Conservation (phyloP, 92 coral and sea anemone species). For the Parazoanthus swiftii region DNA sequence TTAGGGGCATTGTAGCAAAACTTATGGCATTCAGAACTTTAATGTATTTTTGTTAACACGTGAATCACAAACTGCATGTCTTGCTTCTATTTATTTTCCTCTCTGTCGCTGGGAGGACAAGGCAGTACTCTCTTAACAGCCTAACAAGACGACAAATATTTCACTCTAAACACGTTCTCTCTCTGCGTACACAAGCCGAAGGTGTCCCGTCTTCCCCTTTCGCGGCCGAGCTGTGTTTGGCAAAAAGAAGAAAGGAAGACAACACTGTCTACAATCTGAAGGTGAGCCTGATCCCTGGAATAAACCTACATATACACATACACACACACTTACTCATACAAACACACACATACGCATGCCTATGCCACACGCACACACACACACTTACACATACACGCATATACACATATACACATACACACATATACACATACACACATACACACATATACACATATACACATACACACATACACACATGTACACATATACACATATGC, state of each 20-base stretch:
- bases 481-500: background rate
- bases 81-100: no score
- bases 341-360: background rate
- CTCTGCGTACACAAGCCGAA: background rate
- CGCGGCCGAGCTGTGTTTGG: conserved; percentile 31
- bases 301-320: no score
- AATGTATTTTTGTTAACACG: no score
- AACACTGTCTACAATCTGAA: conserved; percentile 82
- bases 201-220: background rate
- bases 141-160: background rate
- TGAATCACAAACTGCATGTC: no score
- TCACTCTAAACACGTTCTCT: background rate
- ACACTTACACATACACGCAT: background rate
- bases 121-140: background rate
- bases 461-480: background rate
- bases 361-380: background rate
- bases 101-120: no score
- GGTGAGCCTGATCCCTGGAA: conserved; percentile 29
- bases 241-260: conserved; percentile 72
- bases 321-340: no score
- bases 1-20: no score
- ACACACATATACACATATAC: no score
- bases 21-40: no score
- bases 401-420: background rate
- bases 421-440: no score